Conservation (phyloP, 2,113 vertebrate species). For the Corythaeola cristata region DNA sequence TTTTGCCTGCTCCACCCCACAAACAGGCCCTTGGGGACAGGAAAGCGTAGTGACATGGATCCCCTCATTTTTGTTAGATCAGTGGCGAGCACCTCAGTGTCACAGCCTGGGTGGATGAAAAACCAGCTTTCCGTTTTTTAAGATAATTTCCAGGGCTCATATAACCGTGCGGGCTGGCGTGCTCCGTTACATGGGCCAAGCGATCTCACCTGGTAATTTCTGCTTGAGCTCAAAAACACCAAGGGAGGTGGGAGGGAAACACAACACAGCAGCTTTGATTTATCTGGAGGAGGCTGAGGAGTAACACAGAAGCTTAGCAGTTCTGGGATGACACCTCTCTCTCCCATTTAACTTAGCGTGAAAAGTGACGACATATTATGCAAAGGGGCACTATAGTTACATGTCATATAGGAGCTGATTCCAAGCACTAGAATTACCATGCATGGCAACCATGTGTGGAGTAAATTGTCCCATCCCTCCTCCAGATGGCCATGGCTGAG, state of each 20-base stretch:
- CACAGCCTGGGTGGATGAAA: background rate
- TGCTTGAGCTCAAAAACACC: background rate
- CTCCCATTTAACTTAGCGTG: background rate
- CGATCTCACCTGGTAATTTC: rapidly evolving
- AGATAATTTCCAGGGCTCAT: background rate
- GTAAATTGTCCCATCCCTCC: rapidly evolving
- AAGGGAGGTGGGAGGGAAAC: background rate
- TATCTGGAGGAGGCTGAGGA: background rate
- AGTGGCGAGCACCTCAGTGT: background rate
- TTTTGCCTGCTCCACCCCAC: background rate
- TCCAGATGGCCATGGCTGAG: background rate
- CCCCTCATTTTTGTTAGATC: background rate
- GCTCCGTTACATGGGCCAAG: background rate
- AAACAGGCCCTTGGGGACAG: background rate
- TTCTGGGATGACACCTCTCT: background rate
- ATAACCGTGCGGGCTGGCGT: background rate
- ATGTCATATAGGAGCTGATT: background rate
- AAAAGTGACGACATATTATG: background rate
- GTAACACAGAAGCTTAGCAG: background rate
- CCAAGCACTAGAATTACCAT: background rate
- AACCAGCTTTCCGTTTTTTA: background rate
- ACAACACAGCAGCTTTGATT: background rate
- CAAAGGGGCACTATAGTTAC: background rate
- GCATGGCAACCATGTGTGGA: background rate
- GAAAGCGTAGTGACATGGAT: background rate